phyloP scores from a whole-genome alignment of 2,113 vertebrate species.

The Serinus canaria region DNA sequence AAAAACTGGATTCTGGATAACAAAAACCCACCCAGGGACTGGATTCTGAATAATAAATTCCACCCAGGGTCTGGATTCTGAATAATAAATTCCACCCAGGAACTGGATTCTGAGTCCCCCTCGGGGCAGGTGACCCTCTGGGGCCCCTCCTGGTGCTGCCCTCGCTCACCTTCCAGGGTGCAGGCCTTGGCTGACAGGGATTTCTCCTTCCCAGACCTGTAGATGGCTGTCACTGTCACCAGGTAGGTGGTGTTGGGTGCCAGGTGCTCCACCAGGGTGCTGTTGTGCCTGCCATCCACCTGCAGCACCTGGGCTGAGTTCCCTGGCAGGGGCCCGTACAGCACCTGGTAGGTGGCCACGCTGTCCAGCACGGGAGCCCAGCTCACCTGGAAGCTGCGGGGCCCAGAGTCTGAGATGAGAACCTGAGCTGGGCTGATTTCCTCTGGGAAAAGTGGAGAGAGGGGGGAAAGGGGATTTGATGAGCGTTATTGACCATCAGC shows the following conservation, averaged over 20 bases:
- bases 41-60: no score
- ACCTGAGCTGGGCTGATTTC: conserved; percentile 78
- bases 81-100: neutral
- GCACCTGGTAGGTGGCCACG: conserved; percentile 77
- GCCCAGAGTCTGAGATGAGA: conserved; percentile 78
- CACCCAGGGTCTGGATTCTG: no score
- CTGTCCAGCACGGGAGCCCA: conserved; percentile 82
- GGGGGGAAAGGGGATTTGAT: neutral
- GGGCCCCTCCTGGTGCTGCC: neutral
- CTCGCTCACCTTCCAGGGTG: conserved; percentile 80
- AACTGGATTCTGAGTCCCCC: neutral
- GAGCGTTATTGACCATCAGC: accelerated
- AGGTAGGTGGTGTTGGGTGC: conserved; percentile 86
- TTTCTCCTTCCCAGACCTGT: conserved; percentile 82
- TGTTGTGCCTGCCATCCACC: conserved; percentile 75
- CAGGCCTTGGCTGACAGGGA: conserved; percentile 90
- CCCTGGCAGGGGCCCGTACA: conserved; percentile 82
- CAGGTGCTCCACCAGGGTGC: conserved; percentile 83
- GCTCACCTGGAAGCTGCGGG: conserved; percentile 82
- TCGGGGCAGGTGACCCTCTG: neutral
- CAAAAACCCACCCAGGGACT: no score
- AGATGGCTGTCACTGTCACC: conserved; percentile 84
- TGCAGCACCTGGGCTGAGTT: conserved; percentile 70
- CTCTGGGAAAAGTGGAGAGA: conserved; percentile 1
- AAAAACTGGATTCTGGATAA: no score